These are phyloP conservation scores for Egretta garzetta DNA, from an alignment of 2,113 vertebrate species.

Conservation along the genomic window DNA sequence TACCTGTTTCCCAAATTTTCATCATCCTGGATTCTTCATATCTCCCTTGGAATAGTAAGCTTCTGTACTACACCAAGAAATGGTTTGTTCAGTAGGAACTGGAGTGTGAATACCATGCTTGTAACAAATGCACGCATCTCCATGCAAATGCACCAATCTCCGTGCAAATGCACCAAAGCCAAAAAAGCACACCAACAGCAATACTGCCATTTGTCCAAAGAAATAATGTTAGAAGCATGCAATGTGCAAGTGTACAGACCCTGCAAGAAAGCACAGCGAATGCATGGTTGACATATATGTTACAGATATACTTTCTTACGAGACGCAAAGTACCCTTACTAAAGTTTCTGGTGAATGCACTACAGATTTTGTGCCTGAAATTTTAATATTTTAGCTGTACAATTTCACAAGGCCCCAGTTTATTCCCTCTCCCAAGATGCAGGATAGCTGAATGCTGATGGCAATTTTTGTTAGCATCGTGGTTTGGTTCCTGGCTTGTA, in stretches of 20 bases:
- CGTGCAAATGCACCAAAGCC: neutral
- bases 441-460: neutral
- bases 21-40: neutral
- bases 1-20: neutral
- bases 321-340: neutral
- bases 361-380: neutral
- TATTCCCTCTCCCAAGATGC: neutral
- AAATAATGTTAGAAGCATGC: neutral
- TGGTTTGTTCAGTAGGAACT: neutral
- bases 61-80: neutral
- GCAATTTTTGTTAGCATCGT: neutral
- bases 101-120: neutral
- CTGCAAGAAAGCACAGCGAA: neutral
- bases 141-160: neutral
- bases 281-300: neutral
- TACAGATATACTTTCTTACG: neutral
- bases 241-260: neutral
- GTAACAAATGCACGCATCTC: neutral
- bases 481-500: neutral
- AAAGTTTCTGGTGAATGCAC: neutral
- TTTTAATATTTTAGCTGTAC: neutral
- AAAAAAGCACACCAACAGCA: neutral
- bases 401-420: neutral
- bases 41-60: neutral
- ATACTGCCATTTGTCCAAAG: neutral